Evolutionary conservation across 2,888 invertebrate genomes (phyloP).

Genomic region (Drosophila maculinotata): DNA sequence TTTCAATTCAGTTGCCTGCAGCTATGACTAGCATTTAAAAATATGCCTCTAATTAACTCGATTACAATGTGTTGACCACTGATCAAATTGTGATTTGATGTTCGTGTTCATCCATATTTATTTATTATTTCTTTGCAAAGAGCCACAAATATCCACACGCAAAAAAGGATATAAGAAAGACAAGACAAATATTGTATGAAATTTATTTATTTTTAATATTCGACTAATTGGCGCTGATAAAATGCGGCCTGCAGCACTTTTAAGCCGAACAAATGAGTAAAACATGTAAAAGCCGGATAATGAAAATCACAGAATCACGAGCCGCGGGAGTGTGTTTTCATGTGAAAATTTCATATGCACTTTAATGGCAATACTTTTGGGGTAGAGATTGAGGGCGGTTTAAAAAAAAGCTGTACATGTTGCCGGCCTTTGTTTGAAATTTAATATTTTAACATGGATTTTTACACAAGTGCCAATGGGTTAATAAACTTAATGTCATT

Average conservation of each 20-base stretch:
- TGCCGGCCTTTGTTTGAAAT: conserved; percentile 43
- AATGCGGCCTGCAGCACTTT: conserved; percentile 40
- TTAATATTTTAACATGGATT: conserved; percentile 52
- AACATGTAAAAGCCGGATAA: conserved; percentile 65
- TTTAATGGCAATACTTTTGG: conserved; percentile 38
- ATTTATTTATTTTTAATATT: conserved; percentile 74
- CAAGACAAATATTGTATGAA: conserved; percentile 43
- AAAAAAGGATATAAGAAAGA: conserved; percentile 23
- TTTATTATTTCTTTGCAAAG: conserved; percentile 3
- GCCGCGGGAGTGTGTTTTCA: background rate
- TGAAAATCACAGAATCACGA: conserved; percentile 58
- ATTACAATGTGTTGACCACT: background rate
- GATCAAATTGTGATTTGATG: background rate
- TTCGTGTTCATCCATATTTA: background rate
- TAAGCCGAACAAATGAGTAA: conserved; percentile 52
- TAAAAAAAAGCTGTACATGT: background rate
- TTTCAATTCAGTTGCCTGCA: background rate
- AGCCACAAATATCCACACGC: background rate
- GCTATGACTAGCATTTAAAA: background rate
- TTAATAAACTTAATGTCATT: conserved; percentile 73
- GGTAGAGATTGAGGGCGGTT: background rate
- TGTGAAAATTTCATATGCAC: conserved; percentile 37
- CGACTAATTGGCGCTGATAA: conserved; percentile 76
- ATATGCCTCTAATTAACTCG: conserved; percentile 13
- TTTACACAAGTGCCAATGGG: conserved; percentile 62